Conservation (phyloP, 1,140 invertebrate species). For the Drosophila oshimai region DNA sequence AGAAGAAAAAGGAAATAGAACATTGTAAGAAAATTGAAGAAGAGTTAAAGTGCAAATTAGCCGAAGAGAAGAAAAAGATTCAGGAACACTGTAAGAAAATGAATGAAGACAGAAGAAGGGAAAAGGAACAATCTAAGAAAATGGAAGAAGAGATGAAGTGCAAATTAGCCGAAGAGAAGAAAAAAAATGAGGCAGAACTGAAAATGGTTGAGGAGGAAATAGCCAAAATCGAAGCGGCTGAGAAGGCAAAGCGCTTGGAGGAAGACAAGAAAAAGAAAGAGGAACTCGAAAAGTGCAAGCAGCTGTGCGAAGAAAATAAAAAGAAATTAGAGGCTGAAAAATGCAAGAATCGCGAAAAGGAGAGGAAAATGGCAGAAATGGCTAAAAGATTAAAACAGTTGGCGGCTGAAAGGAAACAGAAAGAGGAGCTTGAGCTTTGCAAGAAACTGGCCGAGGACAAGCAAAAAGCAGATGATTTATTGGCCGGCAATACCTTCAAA, state of each 20-base stretch:
- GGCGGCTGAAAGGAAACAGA: neutral
- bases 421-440: neutral
- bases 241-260: neutral
- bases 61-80: neutral
- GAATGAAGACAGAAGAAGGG: neutral
- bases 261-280: neutral
- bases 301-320: neutral
- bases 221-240: neutral
- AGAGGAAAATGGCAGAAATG: neutral
- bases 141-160: neutral
- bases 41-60: neutral
- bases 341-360: neutral
- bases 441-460: neutral
- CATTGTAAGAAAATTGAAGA: too few species aligned
- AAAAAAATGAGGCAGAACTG: neutral
- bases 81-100: neutral
- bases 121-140: neutral
- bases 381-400: neutral
- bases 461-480: neutral
- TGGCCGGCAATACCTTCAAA: neutral
- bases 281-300: slow-evolving; percentile 1
- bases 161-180: neutral
- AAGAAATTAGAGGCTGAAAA: neutral
- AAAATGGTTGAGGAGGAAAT: slow-evolving; percentile 1
- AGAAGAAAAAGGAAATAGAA: too few species aligned